A percentile compares a stretch with the other conserved stretches of the same genome.
Conservation (phyloP, 2,797 vertebrate genomes). For the Lagorchestes hirsutus region DNA sequence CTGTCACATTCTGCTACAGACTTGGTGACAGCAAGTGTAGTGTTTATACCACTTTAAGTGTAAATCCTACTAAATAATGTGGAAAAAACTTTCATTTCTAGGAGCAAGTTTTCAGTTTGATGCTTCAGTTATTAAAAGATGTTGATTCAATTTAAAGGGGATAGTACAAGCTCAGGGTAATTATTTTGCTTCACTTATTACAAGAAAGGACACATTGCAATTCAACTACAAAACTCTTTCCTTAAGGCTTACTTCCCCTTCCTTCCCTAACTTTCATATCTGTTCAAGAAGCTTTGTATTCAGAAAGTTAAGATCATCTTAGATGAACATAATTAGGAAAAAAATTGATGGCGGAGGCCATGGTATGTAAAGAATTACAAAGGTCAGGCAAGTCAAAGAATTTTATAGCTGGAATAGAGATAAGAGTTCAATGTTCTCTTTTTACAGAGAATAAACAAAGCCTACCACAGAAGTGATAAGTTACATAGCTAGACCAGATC, state of each 20-base stretch:
- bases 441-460: background rate
- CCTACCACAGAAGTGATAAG: background rate
- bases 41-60: background rate
- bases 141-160: background rate
- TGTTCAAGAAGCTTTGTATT: background rate
- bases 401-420: background rate
- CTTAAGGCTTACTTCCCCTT: background rate
- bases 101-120: background rate
- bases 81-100: slow-evolving; percentile 16
- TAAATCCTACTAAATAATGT: background rate
- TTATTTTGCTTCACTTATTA: background rate
- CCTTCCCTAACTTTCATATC: background rate
- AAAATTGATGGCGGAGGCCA: background rate
- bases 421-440: background rate
- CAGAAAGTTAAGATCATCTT: background rate
- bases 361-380: background rate
- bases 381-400: background rate
- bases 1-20: background rate
- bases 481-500: background rate
- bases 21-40: background rate
- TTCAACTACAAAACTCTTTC: background rate
- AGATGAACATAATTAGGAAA: background rate
- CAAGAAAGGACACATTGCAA: slow-evolving; percentile 15
- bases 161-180: background rate
- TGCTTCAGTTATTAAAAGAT: background rate